Base-by-base conservation (phyloP, 2,113 vertebrate genomes). In the Sapayoa aenigma region DNA sequence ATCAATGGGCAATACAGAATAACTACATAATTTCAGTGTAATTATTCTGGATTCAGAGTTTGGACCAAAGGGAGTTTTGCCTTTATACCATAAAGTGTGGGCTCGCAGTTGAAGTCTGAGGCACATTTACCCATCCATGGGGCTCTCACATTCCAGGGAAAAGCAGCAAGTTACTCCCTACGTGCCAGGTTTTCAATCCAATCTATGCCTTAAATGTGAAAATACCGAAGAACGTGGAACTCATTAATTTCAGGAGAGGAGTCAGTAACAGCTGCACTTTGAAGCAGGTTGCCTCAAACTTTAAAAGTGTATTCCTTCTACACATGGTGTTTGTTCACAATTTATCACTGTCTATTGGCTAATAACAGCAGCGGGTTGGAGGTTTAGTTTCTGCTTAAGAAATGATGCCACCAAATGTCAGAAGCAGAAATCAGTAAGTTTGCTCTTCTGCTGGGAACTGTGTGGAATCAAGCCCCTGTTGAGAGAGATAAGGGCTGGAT, bases 401-500 rank as follows among this genome's bases (percentile, higher is more conserved):
- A 94, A 94, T 0, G 30, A 93, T 95, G 91, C 87, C 92, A 94
- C 88, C 89, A 94, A 91, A 94, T 44, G 91, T 90, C 50, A 74
- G 89, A 90, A 93, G 63, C 35, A 94, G 89, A 93, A 95, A 95
- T 89, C 74, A 92, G 65, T 39, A 20, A 30, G 14, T 72, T 55
- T 69, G 72, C 53, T 93, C 62, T 90, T 87, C 52, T 89, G 89
- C 91, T 87, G 85, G 82, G 92, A 92, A 94, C 91, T 31, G 78
- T 62, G 87, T 58, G 71, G 93, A 89, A 88, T 92, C 91, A 82
- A 86, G 52, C 93, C 95, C 79, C 84, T 84, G 96, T 80, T 82
- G 95, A 93, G 96, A 31, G 55, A 94, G 92, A 91, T 88, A 94
- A 96, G 96, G 83, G 94, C 37, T 58, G 66, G 69, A 58, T 91